Conservation (phyloP, 1,140 invertebrate genomes). For the Hycleus phaleratus region DNA sequence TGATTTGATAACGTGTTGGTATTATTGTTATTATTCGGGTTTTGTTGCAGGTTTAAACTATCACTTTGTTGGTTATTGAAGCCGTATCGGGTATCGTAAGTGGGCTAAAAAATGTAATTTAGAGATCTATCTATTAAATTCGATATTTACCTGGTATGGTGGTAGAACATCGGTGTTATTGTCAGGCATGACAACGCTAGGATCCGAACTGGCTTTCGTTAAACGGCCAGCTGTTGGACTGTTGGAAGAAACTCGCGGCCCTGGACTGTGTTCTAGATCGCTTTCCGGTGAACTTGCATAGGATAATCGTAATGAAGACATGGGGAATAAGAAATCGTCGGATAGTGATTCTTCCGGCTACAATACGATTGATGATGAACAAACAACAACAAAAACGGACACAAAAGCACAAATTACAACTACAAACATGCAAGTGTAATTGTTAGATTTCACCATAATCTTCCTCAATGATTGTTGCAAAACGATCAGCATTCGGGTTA, state of each 20-base stretch:
- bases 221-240: conserved; percentile 51
- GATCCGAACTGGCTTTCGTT: conserved; percentile 78
- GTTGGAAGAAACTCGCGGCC: conserved; percentile 49
- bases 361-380: conserved; percentile 24
- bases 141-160: conserved; percentile 63
- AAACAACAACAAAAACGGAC: conserved; percentile 2
- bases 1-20: conserved; percentile 26
- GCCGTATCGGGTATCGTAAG: conserved; percentile 38
- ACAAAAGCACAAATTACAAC: background rate
- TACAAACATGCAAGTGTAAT: background rate
- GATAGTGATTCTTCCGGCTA: conserved; percentile 78
- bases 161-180: conserved; percentile 56
- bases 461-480: conserved; percentile 17
- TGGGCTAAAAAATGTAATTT: conserved; percentile 29
- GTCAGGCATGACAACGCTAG: conserved; percentile 66
- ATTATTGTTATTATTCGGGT: conserved; percentile 19
- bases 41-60: conserved; percentile 2
- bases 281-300: conserved; percentile 94
- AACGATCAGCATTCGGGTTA: background rate
- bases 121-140: background rate
- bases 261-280: conserved; percentile 80
- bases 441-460: conserved; percentile 31
- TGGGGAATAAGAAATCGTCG: conserved; percentile 96
- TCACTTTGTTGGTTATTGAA: conserved; percentile 29
- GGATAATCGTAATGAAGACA: conserved; percentile 85